These are phyloP conservation scores for Diadegma fenestrale DNA, from an alignment of 2,888 invertebrate genomes.

Conservation along the genomic window DNA sequence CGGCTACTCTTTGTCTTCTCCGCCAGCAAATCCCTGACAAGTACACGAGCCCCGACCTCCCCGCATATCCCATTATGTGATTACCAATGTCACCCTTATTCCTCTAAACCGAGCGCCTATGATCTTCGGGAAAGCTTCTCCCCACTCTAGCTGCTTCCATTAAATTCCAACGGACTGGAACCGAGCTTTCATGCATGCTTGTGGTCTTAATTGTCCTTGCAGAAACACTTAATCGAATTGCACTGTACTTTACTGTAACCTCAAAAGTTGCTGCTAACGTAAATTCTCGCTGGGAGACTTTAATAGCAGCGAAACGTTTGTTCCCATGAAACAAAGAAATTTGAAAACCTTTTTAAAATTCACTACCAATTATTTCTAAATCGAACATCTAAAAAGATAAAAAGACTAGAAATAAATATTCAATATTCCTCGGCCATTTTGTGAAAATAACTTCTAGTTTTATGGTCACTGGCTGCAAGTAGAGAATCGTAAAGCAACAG, in stretches of 20 bases:
- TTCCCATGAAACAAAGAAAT: not conserved
- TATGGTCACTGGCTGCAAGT: not conserved
- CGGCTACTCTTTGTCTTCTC: conserved; percentile 65
- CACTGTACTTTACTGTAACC: conserved; percentile 4
- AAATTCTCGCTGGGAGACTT: not conserved
- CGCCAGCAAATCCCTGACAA: conserved; percentile 60
- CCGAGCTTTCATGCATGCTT: conserved; percentile 48
- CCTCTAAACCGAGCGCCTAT: conserved; percentile 7
- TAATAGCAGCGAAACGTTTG: not conserved
- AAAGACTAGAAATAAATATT: too few relatives aligned
- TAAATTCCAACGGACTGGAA: conserved; percentile 1
- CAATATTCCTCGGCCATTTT: not conserved
- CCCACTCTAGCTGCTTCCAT: conserved; percentile 15
- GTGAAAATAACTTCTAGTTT: not conserved
- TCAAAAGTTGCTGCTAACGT: not conserved
- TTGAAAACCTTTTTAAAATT: not conserved
- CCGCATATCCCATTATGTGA: conserved; percentile 65
- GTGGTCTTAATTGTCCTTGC: conserved; percentile 56
- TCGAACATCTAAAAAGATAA: not conserved
- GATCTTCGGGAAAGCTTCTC: conserved; percentile 14
- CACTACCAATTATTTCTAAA: not conserved
- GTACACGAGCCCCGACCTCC: conserved; percentile 61
- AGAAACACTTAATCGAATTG: conserved; percentile 53
- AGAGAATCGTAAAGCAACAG: conserved; percentile 23
- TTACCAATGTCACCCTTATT: conserved; percentile 58